Evolutionary conservation across 2,113 vertebrate species (phyloP), one percentile per base, ranked within the genome.

Genomic region (Spizaetus ornatus): DNA sequence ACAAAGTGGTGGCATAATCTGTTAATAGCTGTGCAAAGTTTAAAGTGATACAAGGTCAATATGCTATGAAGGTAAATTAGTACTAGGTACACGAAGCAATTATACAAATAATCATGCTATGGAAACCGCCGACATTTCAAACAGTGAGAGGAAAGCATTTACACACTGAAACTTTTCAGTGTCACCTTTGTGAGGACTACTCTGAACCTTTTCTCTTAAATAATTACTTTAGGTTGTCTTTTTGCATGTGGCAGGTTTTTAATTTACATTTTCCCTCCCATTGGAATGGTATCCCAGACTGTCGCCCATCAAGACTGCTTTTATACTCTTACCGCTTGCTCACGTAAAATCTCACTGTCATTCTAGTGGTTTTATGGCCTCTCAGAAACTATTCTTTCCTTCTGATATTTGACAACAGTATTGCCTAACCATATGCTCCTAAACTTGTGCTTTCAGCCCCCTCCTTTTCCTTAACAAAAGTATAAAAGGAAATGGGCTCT

Each of bases 1-100:
- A 79, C 82, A 82, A 92, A 92, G 85, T 56, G 27, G 73, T 80
- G 48, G 56, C 21, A 29, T 87, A 81, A 90, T 90, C 94, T 97
- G 55, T 88, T 97, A 96, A 93, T 85, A 93, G 85, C 88, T 95
- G 62, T 97, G 87, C 73, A 95, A 95, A 95, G 82, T 94, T 96
- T 94, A 87, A 94, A 92, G 84, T 48, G 66, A 25, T 72, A 32
- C 32, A 83, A 74, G 89, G 92, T 79, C 83, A 93, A 89, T 88
- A 85, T 73, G n/a, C 86, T 77, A 69, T 20, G 78, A 38, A 89
- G 85, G 71, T 74, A 90, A 94, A 95, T 94, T 94, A 94, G 93
- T 74, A 26, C 48, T 13, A 58, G 81, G 45, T 70, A 81, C 90
- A 86, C 23, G 23, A 58, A 84, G 78, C 74, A 82, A 48, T 88